Evolutionary conservation across 2,888 invertebrate species (phyloP), one percentile per base, ranked within the genome.

Genomic region (Latheticus oryzae): DNA sequence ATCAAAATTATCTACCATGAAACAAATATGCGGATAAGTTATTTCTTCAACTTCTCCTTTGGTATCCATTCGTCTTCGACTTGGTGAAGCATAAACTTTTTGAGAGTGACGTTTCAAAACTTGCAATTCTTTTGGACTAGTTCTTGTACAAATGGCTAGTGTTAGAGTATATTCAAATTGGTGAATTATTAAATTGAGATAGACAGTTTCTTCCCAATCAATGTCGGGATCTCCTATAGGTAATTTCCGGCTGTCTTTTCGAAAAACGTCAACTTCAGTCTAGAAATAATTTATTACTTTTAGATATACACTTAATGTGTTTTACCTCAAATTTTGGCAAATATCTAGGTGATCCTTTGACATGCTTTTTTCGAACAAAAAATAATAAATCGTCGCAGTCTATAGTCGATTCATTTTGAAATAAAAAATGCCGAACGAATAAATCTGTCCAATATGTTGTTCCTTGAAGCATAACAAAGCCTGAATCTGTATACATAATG

Each of bases 121-220:
- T 83, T 99, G 97, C 74, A 99, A 84, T 81, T 98, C 95, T 81
- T 96, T 95, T 57, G 97, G 95, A 74, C 95, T 95, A 65, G 97
- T 98, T 75, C 98, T 87, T 61, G 97, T 97, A 82, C 98, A 99
- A 73, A 98, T 94, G 64, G 98, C 98, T 78, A 98, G 85, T 32
- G 98, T 98, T 59, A 99, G 85, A 58, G 93, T 96, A 81, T 98
- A 99, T 79, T 98, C 96, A 81, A 99, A 94, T 84, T 98, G 97
- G 81, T 99, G 98, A 76, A 99, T 91, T 71, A 98, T 90, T 78
- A 98, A 86, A 83, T 98, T 98, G 67, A 98, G 85, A 82, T 97
- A 98, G 63, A 98, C 96, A 54, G 97, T 98, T 83, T 99, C 98
- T 81, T 98, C 97, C 98, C 98, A 99, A 81, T 98, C 97, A 71